These are phyloP conservation scores for Saxidomus purpurata DNA, from an alignment of 1,140 invertebrate genomes.

Conservation along the genomic window DNA sequence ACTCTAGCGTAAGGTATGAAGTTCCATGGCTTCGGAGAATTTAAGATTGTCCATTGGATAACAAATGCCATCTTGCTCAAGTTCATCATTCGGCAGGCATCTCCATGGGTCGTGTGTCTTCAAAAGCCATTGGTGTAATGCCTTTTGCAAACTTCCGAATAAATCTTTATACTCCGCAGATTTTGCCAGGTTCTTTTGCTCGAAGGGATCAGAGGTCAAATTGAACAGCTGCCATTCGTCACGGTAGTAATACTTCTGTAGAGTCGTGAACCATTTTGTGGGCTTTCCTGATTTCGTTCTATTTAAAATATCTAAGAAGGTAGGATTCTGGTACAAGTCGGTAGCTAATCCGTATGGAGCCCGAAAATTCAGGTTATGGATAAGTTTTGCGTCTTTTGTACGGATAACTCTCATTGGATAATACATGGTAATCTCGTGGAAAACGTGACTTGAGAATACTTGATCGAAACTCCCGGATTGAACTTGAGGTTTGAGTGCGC, in stretches of 20 bases:
- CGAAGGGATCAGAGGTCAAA: constrained; percentile 91
- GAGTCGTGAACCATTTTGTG: constrained; percentile 93
- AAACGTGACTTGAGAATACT: constrained; percentile 94
- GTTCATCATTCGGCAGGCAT: constrained; percentile 92
- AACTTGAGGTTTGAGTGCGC: constrained; percentile 86
- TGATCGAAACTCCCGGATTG: constrained; percentile 35
- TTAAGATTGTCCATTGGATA: constrained; percentile 35
- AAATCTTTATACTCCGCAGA: constrained; percentile 86
- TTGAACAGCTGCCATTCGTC: constrained; percentile 96
- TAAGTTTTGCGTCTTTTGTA: constrained; percentile 93
- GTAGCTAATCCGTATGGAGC: constrained; percentile 96
- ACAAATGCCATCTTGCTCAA: constrained; percentile 78
- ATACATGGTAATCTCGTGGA: constrained; percentile 97
- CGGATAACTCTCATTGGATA: constrained; percentile 96
- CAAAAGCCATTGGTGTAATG: constrained; percentile 91
- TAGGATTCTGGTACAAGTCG: constrained; percentile 94
- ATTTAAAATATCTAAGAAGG: constrained; percentile 95
- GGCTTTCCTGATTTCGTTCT: constrained; percentile 90
- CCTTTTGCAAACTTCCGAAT: constrained; percentile 87
- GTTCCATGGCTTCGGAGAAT: neutral
- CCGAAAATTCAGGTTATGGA: constrained; percentile 94
- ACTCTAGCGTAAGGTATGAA: neutral
- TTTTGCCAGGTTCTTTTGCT: constrained; percentile 91
- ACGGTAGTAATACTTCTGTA: constrained; percentile 93
- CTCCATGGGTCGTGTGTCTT: constrained; percentile 94